Conservation (phyloP, 1,140 invertebrate genomes). For the Drosophila pachea region DNA sequence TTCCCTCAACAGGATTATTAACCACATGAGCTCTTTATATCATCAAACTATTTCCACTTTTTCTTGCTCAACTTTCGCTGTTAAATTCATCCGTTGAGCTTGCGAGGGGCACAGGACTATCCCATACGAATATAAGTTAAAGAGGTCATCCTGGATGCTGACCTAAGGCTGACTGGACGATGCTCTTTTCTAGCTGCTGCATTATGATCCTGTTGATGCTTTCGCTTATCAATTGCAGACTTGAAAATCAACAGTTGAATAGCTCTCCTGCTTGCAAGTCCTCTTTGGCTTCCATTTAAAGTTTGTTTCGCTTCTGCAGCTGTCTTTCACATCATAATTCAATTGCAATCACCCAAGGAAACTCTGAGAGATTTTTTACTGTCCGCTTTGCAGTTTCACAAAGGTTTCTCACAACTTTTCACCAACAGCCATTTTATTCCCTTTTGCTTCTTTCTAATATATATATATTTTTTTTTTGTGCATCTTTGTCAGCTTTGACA, state of each 20-base stretch:
- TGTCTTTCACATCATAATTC: neutral
- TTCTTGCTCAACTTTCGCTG: neutral
- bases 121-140: too few species aligned
- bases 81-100: neutral
- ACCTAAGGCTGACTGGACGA: neutral
- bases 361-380: neutral
- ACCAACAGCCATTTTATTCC: neutral
- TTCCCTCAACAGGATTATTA: neutral
- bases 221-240: too few species aligned
- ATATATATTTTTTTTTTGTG: neutral
- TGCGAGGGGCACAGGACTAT: neutral
- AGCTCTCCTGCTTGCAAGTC: neutral
- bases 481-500: conserved; percentile 9
- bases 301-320: neutral
- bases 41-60: conserved; percentile 8
- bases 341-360: neutral
- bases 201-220: too few species aligned
- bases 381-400: neutral
- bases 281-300: neutral
- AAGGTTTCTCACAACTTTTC: neutral
- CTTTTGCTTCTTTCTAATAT: neutral
- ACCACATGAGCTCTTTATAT: conserved; percentile 13
- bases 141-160: too few species aligned
- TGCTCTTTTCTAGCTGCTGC: too few species aligned
- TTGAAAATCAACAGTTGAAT: neutral